Base-by-base conservation (phyloP, 2,113 vertebrate genomes). In the Nannobrachium achirus region DNA sequence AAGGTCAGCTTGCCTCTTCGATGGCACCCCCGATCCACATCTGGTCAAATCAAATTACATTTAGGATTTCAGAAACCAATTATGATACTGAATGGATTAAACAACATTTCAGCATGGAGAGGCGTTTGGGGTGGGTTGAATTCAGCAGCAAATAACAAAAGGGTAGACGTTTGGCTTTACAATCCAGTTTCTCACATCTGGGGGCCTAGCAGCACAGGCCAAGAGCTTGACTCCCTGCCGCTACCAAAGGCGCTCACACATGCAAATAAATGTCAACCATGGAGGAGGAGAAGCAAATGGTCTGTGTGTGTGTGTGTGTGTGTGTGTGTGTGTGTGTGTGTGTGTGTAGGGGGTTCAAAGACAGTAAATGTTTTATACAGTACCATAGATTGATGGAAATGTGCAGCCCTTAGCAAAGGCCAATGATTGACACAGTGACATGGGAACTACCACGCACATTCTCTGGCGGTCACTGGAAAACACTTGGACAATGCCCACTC, bases 121-220 rank as follows among this genome's bases (percentile, higher is more conserved):
- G 69, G 63, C 53, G 15, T 75, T 68, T 7, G 0, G 0, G 38
- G 52, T 55, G 61, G 48, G 62, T 71, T 53, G 41, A 39, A 4
- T 41, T 48, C 20, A 3, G n/a, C 14, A 57, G 13, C 56, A 11
- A 6, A 8, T 80, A 52, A 80, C 72, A 84, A 85, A 53, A 80
- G 82, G 71, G 48, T 71, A 80, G 71, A 73, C 77, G 66, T 82
- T 51, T 72, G 65, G 63, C 69, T 67, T 49, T 40, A 61, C 67
- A 61, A 75, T 81, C 78, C 74, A 86, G 88, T 73, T 79, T 79
- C 71, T 68, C 71, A 63, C 82, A 84, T 77, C 75, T 85, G 83
- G 66, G 49, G 68, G 39, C 61, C 73, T 63, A 20, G n/a, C 62
- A 3, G 56, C 69, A 14, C 66, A 73, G 62, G 46, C 56, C 20